Base-by-base conservation (phyloP, 2,888 invertebrate species). In the Cheilosia urbana region DNA sequence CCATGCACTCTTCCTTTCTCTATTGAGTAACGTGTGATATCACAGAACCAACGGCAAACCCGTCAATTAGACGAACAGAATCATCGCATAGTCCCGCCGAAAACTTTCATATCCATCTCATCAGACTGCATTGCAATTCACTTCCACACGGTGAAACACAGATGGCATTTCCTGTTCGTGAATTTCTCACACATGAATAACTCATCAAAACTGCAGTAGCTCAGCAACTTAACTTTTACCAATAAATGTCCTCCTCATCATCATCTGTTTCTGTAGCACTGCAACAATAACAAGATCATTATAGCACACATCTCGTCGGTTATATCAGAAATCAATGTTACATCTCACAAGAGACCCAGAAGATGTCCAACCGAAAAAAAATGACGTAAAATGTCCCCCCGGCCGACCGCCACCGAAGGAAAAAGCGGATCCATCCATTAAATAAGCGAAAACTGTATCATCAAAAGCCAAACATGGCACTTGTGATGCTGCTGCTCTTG, bases 181-280 rank as follows among this genome's bases (percentile, higher is more conserved):
- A 81, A 81, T 68, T 81, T 85, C 85, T 81, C 72, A 85, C 85
- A 81, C 85, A 81, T 85, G 81, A 81, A 71, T 77, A 72, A 72
- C 72, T 49, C 60, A 57, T 49, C 60, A 57, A 55, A 47, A 63
- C 19, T 21, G 63, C 66, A 53, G 71, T 42, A 68, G 76, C 40
- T 40, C 57, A 51, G 53, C 65, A 49, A 27, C 40, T 55, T 65
- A 51, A 85, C 85, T 81, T 81, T 85, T 81, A 81, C 85, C 81
- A 62, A 72, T 66, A 66, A 79, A 85, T 72, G 62, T 85, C 76
- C 55, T 81, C 85, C 40, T 62, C 76, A 27, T 58, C 47, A 40
- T 19, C 24, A 27, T 27, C 24, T 51, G 34, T 58, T 21, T 27
- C 24, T 51, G 34, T 58, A 53, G 49, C 60, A 45, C 45, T 2